Conservation (phyloP, 1,140 invertebrate genomes). For the Apis florea region DNA sequence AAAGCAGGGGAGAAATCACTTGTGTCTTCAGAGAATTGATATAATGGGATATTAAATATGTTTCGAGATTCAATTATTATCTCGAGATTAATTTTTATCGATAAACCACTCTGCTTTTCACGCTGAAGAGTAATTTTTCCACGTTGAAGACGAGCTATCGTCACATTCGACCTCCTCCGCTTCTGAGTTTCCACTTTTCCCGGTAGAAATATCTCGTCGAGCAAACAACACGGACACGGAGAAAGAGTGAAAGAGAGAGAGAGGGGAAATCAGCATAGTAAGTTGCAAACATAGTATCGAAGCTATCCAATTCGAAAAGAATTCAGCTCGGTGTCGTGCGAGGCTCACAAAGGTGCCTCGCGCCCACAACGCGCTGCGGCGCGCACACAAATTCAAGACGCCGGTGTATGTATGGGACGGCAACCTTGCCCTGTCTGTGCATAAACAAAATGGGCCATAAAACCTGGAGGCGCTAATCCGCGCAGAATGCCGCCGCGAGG, state of each 20-base stretch:
- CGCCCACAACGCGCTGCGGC: background rate
- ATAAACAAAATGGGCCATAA: constrained; percentile 76
- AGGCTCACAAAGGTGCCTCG: constrained; percentile 19
- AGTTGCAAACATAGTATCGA: constrained; percentile 37
- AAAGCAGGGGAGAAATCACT: too few species aligned
- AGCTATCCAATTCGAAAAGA: constrained; percentile 43
- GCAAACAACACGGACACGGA: background rate
- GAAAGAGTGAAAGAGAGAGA: background rate
- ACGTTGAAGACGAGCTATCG: too few species aligned
- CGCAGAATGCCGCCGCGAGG: constrained; percentile 72
- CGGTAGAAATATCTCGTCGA: constrained; percentile 1
- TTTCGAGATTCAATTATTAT: too few species aligned
- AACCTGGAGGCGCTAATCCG: constrained; percentile 74
- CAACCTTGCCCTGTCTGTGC: constrained; percentile 71
- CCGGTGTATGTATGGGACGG: constrained; percentile 29
- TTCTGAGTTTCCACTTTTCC: background rate
- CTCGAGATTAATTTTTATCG: too few species aligned
- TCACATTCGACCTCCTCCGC: too few species aligned
- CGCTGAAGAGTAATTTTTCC: too few species aligned
- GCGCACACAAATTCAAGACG: background rate
- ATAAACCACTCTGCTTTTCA: too few species aligned
- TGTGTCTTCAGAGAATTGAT: too few species aligned
- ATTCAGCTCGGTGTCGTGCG: constrained; percentile 32
- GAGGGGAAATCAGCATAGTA: constrained; percentile 9
- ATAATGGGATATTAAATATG: too few species aligned